Evolutionary conservation across 2,797 vertebrate species (phyloP), one percentile per base, ranked within the genome.

Genomic region (Petrocephalus schoutedeni): DNA sequence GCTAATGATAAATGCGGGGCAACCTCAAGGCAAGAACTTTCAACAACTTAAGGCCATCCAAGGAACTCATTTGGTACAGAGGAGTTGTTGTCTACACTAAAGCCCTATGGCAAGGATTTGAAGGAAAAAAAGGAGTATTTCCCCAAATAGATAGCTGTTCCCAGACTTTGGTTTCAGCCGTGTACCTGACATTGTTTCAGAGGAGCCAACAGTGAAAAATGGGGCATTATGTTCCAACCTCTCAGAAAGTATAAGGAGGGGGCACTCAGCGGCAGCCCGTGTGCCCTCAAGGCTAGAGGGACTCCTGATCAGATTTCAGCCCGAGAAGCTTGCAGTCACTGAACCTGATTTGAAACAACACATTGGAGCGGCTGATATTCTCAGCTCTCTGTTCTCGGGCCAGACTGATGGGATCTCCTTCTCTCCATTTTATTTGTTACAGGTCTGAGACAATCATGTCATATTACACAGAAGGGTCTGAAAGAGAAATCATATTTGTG

Each of bases 301-400:
- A 90, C 88, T 90, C 89, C 91, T 89, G 90, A 91, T 92, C 91
- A 89, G 88, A 90, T 92, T 89, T 88, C 91, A 92, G 88, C 88
- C 77, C 58, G 87, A 85, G 89, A 90, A 90, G 61, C 16, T 74
- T 58, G 59, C 23, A 86, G 58, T 64, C 16, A 51, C 14, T 54
- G 56, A 58, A 88, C 89, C 88, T 84, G 90, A 88, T 91, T 89
- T 92, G 90, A 89, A 90, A 67, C 85, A 90, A 58, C 74, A 82
- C 88, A 88, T 90, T 91, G 86, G 89, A 89, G 89, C 87, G 85
- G 87, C 88, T 89, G 89, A 77, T 88, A 58, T 87, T 86, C 87
- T 28, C 61, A 89, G 58, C 41, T 49, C 16, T 45, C 32, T 21
- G 59, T 54, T 77, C 71, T 77, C 16, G 28, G 10, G 12, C 58